These are phyloP conservation scores for Gymnobelideus leadbeateri DNA, from an alignment of 2,113 vertebrate genomes.

Conservation along the genomic window DNA sequence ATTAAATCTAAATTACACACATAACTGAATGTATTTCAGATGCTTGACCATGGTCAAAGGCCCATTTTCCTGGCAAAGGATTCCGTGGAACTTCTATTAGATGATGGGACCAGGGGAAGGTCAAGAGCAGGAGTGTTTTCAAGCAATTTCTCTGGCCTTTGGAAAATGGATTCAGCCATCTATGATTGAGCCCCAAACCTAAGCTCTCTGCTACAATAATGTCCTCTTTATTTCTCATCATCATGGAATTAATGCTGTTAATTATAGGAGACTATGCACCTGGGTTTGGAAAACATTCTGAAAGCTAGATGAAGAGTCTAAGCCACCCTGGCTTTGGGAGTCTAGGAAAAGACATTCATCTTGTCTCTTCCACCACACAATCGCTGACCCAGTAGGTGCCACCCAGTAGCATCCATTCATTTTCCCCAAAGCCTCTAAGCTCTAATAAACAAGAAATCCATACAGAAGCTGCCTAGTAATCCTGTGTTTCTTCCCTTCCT, in stretches of 20 bases:
- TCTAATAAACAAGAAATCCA: background rate
- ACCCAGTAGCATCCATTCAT: background rate
- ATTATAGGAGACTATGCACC: background rate
- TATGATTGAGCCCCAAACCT: background rate
- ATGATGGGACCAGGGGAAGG: background rate
- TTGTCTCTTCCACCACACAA: background rate
- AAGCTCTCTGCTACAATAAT: background rate
- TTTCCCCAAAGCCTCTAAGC: background rate
- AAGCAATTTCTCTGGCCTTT: background rate
- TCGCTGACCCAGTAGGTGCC: background rate
- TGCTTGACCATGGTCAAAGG: slow-evolving; percentile 13
- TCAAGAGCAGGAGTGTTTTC: background rate
- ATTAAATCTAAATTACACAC: slow-evolving; percentile 37
- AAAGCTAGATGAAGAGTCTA: background rate
- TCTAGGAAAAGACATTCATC: background rate
- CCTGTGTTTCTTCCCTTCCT: background rate
- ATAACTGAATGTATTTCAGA: background rate
- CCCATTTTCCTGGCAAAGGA: slow-evolving; percentile 6
- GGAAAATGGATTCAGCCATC: background rate
- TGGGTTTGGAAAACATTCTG: background rate
- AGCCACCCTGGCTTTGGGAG: background rate
- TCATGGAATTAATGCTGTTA: background rate
- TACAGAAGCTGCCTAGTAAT: background rate
- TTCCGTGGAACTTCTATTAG: background rate
- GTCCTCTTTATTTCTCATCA: background rate